Evolutionary conservation across 2,113 vertebrate genomes (phyloP).

Genomic region (Acanthisitta chloris): DNA sequence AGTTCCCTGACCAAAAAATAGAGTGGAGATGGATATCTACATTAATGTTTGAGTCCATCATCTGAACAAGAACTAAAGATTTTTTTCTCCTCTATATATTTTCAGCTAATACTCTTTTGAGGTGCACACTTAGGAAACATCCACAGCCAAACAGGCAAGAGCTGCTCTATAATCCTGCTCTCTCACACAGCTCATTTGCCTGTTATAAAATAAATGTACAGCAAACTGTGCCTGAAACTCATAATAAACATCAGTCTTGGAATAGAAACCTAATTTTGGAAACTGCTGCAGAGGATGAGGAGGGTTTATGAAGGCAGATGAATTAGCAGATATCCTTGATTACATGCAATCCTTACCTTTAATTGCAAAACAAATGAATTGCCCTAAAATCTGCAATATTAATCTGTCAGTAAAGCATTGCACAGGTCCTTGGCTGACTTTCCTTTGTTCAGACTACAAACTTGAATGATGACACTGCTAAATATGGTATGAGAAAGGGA

Average conservation of each 20-base stretch:
- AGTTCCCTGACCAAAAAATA: not conserved
- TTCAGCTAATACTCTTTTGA: not conserved
- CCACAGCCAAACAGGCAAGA: not conserved
- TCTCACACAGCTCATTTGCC: not conserved
- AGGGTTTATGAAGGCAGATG: not conserved
- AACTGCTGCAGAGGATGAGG: not conserved
- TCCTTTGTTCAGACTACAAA: not conserved
- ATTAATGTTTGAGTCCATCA: not conserved
- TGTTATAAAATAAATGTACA: accelerated
- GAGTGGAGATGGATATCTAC: not conserved
- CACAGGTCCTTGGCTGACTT: not conserved
- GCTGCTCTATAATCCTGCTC: not conserved
- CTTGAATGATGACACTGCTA: accelerated
- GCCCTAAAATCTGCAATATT: not conserved
- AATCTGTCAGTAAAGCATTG: not conserved
- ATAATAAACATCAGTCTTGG: not conserved
- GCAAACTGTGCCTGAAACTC: not conserved
- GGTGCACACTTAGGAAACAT: not conserved
- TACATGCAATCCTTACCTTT: not conserved
- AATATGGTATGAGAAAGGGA: not conserved
- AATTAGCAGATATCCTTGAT: not conserved
- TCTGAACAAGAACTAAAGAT: not conserved
- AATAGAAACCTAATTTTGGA: not conserved
- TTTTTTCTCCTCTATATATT: not conserved
- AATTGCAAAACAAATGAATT: not conserved